phyloP scores from a whole-genome alignment of 2,797 vertebrate genomes.

The Bovichtus diacanthus region DNA sequence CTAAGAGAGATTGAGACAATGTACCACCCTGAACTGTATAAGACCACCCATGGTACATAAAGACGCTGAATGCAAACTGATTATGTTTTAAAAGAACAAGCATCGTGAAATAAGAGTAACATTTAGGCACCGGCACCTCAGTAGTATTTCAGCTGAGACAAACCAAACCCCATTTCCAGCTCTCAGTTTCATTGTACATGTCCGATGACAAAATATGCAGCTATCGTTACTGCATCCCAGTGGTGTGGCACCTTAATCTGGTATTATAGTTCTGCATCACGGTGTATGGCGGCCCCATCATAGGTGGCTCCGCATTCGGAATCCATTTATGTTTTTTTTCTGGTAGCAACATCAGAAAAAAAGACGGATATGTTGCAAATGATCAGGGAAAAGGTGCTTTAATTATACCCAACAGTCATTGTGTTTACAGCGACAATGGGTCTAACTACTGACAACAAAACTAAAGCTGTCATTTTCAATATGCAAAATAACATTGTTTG shows the following conservation, averaged over 20 bases:
- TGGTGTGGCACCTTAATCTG: background rate
- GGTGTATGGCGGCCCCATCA: no score
- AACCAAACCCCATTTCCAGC: background rate
- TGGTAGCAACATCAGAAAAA: background rate
- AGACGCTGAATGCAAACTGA: background rate
- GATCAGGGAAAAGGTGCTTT: background rate
- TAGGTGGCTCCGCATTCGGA: no score
- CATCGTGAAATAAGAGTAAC: background rate
- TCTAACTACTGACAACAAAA: no score
- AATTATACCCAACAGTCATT: background rate
- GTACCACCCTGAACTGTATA: no score
- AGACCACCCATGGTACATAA: background rate
- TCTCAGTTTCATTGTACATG: background rate
- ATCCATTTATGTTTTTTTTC: background rate
- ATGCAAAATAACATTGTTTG: no score
- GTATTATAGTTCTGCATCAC: background rate
- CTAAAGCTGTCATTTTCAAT: no score
- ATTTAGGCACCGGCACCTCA: background rate
- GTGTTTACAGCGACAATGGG: no score
- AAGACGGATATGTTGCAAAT: background rate
- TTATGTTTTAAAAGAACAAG: background rate
- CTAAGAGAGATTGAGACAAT: background rate
- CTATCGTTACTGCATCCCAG: background rate
- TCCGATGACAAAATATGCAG: background rate
- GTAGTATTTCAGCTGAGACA: slow-evolving; percentile 5